Evolutionary conservation across 2,888 invertebrate genomes (phyloP).

Genomic region (Spisula solida): DNA sequence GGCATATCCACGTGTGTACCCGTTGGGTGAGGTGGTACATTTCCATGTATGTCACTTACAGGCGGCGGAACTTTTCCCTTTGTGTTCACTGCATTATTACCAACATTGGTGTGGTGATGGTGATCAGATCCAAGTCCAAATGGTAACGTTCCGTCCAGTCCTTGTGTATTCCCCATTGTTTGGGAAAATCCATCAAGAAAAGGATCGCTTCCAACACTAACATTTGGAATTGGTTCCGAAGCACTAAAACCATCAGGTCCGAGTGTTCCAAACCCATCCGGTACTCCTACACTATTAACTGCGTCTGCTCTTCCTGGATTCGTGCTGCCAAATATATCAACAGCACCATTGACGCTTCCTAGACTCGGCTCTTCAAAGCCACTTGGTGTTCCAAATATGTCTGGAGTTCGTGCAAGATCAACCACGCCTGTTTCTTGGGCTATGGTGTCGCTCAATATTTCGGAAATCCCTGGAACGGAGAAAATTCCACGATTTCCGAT

Average conservation of each 20-base stretch:
- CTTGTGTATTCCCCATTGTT: neutral
- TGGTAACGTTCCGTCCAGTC: neutral
- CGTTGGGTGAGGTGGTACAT: conserved; percentile 7
- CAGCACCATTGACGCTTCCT: neutral
- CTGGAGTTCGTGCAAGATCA: neutral
- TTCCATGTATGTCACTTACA: conserved; percentile 38
- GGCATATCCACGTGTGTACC: conserved; percentile 39
- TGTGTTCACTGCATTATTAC: neutral
- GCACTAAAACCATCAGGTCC: neutral
- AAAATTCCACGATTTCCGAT: too few relatives aligned
- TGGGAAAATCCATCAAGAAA: neutral
- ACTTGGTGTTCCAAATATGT: neutral
- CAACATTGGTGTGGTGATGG: neutral
- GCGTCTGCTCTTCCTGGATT: neutral
- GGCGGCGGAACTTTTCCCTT: neutral
- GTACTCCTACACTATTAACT: neutral
- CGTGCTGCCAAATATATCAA: neutral
- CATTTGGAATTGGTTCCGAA: neutral
- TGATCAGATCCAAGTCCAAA: neutral
- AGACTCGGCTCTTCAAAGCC: neutral
- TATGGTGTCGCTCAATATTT: conserved; percentile 1
- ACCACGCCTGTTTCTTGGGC: conserved; percentile 13
- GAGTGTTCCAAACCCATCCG: neutral
- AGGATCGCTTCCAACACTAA: neutral
- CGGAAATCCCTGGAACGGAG: neutral